Evolutionary conservation across 2,888 invertebrate genomes (phyloP).

Genomic region (Platerodrilus igneus): DNA sequence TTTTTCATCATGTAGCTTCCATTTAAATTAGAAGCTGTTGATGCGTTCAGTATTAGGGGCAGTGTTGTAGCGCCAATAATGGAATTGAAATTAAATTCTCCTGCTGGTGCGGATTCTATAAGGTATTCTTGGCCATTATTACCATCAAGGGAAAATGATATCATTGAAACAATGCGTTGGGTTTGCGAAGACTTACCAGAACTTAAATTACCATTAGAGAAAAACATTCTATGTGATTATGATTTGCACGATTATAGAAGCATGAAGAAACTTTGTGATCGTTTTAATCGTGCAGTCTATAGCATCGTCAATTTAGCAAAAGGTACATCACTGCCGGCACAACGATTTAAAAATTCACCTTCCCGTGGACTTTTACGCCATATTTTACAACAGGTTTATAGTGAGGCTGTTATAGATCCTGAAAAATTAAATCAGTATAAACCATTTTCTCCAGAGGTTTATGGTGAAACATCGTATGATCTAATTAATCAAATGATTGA

Average conservation of each 20-base stretch:
- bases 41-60: conserved; percentile 46
- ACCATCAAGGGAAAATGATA: conserved; percentile 92
- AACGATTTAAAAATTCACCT: conserved; percentile 80
- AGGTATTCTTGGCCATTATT: conserved; percentile 93
- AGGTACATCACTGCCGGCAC: conserved; percentile 83
- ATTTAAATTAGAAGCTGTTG: no score
- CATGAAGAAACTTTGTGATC: conserved; percentile 88
- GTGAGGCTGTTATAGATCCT: conserved; percentile 93
- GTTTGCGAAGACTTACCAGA: conserved; percentile 95
- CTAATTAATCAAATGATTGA: conserved; percentile 97
- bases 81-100: conserved; percentile 94
- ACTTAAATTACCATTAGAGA: conserved; percentile 87
- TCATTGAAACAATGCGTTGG: conserved; percentile 90
- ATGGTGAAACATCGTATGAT: conserved; percentile 98
- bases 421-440: conserved; percentile 98
- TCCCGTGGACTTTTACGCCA: conserved; percentile 86
- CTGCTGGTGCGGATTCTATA: conserved; percentile 93
- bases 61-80: no score
- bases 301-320: conserved; percentile 90
- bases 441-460: conserved; percentile 99
- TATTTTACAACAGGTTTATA: conserved; percentile 95
- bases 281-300: conserved; percentile 91
- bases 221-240: conserved; percentile 82
- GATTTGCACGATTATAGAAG: conserved; percentile 89
- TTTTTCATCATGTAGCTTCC: no score